Evolutionary conservation across 2,797 vertebrate species (phyloP), one percentile per base, ranked within the genome.

Genomic region (Philypnodon macrostomus): DNA sequence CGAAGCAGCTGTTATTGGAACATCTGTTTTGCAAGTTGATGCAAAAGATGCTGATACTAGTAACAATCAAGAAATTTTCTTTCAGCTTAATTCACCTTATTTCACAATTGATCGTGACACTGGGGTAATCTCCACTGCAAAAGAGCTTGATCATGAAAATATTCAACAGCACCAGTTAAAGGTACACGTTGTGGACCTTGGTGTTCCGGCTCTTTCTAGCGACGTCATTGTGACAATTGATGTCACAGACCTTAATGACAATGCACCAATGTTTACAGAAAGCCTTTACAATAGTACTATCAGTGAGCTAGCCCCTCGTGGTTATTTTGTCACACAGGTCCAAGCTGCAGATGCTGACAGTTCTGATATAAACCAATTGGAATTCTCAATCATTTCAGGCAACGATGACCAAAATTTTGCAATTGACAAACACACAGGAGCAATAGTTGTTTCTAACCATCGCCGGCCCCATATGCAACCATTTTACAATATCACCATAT

Each of bases 181-280:
- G 26, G 70, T 98, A 24, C 91, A 90, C 10, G 94, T 92, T 9
- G 68, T 94, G 32, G 97, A 99, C 1, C 88, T 90, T 26, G 96
- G 97, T 29, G 92, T 97, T 69, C 93, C 95, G 14, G 89, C 93
- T 2, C 87, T 99, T 51, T 95, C 91, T 19, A 92, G 89, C 33
- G 93, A 96, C 0, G 70, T 91, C 3, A 0, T 77, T 1, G 87
- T 97, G 60, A 91, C 73, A 0, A 80, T 99, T 44, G 86, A 91
- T 1, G 72, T 99, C 32, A 93, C 89, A 0, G 95, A 99, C 80
- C 86, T 98, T 37, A 98, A 99, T 29, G 96, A 99, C 83, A 98
- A 98, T 0, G 85, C 93, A 0, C 97, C 97, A 4, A 18, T 84
- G 21, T 99, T 98, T 63, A 91, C 89, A 33, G 92, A 93, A 26